Conservation (phyloP, 2,797 vertebrate species). For the Ataeniobius toweri region DNA sequence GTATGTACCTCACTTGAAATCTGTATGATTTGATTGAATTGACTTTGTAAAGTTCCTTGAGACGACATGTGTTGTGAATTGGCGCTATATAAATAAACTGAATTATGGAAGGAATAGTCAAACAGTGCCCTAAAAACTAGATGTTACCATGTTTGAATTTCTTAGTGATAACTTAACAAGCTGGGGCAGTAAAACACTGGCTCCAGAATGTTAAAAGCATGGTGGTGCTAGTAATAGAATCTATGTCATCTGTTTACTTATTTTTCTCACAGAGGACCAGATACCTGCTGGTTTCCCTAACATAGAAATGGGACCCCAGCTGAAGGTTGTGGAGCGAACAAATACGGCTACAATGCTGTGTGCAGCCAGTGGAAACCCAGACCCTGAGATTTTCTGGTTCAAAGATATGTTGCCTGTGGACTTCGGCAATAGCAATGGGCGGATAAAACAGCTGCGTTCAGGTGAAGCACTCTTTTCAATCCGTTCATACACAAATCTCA, state of each 20-base stretch:
- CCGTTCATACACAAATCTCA: not conserved
- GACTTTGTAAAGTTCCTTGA: no score
- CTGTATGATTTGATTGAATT: no score
- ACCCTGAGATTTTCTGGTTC: constrained; percentile 98
- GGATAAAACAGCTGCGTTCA: constrained; percentile 97
- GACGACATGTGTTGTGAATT: no score
- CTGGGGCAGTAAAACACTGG: no score
- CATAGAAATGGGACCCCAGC: constrained; percentile 98
- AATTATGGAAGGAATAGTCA: no score
- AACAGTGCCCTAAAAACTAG: no score
- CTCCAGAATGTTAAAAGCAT: no score
- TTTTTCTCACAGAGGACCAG: constrained; percentile 87
- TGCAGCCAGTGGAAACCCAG: constrained; percentile 93
- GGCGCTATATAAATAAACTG: no score
- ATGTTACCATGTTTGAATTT: no score
- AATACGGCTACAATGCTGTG: constrained; percentile 97
- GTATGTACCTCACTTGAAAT: no score
- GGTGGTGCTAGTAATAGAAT: not conserved
- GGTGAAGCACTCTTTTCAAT: constrained; percentile 76
- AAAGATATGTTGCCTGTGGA: constrained; percentile 98
- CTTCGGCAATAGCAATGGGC: constrained; percentile 88
- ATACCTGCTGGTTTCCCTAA: constrained; percentile 92
- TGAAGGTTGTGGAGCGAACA: constrained; percentile 96
- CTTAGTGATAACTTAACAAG: no score
- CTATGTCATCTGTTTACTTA: constrained; percentile 7